A percentile compares a stretch with the other conserved stretches of the same genome.
Conservation (phyloP, 2,113 vertebrate genomes). For the Oryzias celebensis region DNA sequence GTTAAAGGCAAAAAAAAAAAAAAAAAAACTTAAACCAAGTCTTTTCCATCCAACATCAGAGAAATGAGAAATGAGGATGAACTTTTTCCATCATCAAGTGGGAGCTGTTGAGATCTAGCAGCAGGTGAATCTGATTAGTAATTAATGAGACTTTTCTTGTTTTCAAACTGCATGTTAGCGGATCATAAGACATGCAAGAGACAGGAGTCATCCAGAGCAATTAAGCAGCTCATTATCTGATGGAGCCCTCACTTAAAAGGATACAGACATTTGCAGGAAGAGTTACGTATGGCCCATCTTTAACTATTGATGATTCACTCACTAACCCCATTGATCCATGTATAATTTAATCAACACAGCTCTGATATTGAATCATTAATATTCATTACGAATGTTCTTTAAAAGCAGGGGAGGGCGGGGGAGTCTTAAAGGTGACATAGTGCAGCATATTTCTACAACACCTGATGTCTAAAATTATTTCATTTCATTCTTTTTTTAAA, state of each 20-base stretch:
- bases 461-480: neutral
- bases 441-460: constrained; percentile 10
- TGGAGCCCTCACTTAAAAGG: constrained; percentile 44
- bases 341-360: constrained; percentile 67
- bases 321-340: constrained; percentile 70
- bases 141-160: constrained; percentile 53
- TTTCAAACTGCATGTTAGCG: constrained; percentile 31
- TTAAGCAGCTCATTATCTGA: constrained; percentile 55
- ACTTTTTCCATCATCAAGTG: neutral
- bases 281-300: constrained; percentile 59
- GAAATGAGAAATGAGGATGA: too few species aligned
- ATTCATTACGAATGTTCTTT: constrained; percentile 57
- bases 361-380: constrained; percentile 64
- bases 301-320: constrained; percentile 70
- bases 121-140: constrained; percentile 26
- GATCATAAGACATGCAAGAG: constrained; percentile 55
- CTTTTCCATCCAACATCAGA: neutral
- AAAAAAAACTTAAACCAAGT: too few species aligned
- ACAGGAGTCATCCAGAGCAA: constrained; percentile 38
- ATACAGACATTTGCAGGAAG: constrained; percentile 48
- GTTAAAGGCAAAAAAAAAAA: too few species aligned
- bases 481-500: constrained; percentile 10
- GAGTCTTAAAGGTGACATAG: constrained; percentile 36
- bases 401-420: constrained; percentile 29
- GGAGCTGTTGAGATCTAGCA: constrained; percentile 4